These are phyloP conservation scores for Macquaria australasica DNA, from an alignment of 2,113 vertebrate species.

Conservation along the genomic window DNA sequence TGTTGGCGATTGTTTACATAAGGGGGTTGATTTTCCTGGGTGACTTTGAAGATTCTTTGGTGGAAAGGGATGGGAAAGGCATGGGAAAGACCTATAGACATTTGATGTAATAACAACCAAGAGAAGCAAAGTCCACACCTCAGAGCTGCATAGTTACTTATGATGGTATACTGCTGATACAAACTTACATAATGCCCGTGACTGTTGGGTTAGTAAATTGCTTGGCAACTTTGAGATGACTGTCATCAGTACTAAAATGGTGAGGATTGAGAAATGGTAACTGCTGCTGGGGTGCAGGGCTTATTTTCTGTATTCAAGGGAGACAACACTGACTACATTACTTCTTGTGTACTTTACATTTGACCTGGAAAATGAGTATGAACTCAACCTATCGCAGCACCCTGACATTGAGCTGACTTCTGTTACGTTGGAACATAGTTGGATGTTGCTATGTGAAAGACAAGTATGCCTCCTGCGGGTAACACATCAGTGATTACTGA, in stretches of 20 bases:
- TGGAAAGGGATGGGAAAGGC: constrained; percentile 13
- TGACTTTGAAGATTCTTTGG: constrained; percentile 15
- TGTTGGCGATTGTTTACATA: constrained; percentile 9
- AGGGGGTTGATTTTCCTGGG: constrained; percentile 15
- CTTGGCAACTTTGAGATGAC: constrained; percentile 13
- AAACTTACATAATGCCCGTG: constrained; percentile 24
- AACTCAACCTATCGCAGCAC: not conserved
- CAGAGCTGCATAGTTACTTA: constrained; percentile 2
- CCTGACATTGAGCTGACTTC: too few species aligned
- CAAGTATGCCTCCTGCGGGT: not conserved
- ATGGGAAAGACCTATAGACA: not conserved
- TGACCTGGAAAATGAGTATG: not conserved
- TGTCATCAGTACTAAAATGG: constrained; percentile 29
- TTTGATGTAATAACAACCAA: constrained; percentile 6
- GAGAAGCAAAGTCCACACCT: constrained; percentile 10
- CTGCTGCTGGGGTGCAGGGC: not conserved
- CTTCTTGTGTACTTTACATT: not conserved
- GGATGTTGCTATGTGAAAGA: not conserved
- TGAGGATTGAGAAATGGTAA: constrained; percentile 10
- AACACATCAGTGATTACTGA: constrained; percentile 9
- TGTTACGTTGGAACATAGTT: not conserved
- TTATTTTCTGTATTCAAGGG: constrained; percentile 11
- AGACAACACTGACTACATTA: not conserved
- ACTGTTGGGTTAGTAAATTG: constrained; percentile 23
- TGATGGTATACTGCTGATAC: constrained; percentile 10